phyloP scores from a whole-genome alignment of 1,140 invertebrate species.

The Heterodera schachtii region DNA sequence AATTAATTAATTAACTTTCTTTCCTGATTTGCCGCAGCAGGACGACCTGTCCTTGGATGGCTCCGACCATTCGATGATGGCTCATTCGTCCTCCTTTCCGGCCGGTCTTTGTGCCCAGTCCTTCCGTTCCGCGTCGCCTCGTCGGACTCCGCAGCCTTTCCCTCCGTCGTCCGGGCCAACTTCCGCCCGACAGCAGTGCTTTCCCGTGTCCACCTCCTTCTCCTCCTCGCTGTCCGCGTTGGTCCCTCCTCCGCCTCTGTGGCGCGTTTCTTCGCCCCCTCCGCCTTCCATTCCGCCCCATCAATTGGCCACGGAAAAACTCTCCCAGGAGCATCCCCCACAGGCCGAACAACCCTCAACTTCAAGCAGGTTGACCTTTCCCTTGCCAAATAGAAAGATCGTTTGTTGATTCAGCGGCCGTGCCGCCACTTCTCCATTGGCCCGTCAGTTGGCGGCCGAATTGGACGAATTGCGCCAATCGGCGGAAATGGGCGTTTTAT shows the following conservation, averaged over 20 bases:
- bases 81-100: slow-evolving; percentile 63
- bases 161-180: background rate
- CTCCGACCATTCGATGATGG: slow-evolving; percentile 58
- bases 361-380: background rate
- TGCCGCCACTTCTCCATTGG: slow-evolving; percentile 59
- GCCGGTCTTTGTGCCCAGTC: slow-evolving; percentile 55
- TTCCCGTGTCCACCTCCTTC: slow-evolving; percentile 55
- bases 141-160: background rate
- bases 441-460: slow-evolving; percentile 64
- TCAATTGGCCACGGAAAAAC: background rate
- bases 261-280: background rate
- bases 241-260: slow-evolving; percentile 26
- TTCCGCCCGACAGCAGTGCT: background rate
- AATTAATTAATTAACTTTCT: too few relatives aligned
- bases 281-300: slow-evolving; percentile 20
- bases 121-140: slow-evolving; percentile 15
- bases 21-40: slow-evolving; percentile 9
- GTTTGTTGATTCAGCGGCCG: slow-evolving; percentile 44
- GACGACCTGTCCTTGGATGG: slow-evolving; percentile 63
- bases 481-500: slow-evolving; percentile 24
- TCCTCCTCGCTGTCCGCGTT: slow-evolving; percentile 49
- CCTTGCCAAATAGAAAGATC: background rate
- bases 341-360: slow-evolving; percentile 14
- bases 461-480: slow-evolving; percentile 59
- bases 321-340: background rate